These are phyloP conservation scores for Rhyacophila evoluta DNA, from an alignment of 2,888 invertebrate species.

Conservation along the genomic window DNA sequence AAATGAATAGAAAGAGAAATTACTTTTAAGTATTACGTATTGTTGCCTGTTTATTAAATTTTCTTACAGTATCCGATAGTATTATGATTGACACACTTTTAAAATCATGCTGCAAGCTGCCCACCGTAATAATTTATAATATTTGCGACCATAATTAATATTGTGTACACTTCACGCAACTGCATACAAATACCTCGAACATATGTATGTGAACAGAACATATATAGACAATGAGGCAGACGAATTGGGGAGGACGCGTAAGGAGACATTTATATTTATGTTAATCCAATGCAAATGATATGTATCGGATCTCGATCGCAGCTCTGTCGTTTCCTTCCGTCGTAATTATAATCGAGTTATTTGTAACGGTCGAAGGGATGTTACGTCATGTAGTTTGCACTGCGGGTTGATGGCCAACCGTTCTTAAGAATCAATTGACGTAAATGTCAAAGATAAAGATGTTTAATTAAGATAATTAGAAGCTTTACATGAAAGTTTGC, in stretches of 20 bases:
- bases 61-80: neutral
- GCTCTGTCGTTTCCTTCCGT: conserved; percentile 54
- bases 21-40: too few species aligned
- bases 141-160: neutral
- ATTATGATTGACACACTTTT: neutral
- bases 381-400: neutral
- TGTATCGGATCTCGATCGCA: conserved; percentile 53
- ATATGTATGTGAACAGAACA: neutral
- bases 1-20: too few species aligned
- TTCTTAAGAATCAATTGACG: neutral
- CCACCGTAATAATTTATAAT: neutral
- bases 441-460: conserved; percentile 6
- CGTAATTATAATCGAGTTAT: conserved; percentile 54
- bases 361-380: conserved; percentile 50
- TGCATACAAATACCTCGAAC: neutral
- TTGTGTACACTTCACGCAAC: neutral
- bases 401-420: neutral
- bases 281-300: conserved; percentile 55
- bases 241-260: neutral
- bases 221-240: neutral
- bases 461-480: neutral
- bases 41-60: too few species aligned
- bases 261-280: conserved; percentile 52
- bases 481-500: too few species aligned
- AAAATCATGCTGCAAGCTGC: neutral